These are phyloP conservation scores for Drosophila suboccidentalis DNA, from an alignment of 2,888 invertebrate species.

Conservation along the genomic window DNA sequence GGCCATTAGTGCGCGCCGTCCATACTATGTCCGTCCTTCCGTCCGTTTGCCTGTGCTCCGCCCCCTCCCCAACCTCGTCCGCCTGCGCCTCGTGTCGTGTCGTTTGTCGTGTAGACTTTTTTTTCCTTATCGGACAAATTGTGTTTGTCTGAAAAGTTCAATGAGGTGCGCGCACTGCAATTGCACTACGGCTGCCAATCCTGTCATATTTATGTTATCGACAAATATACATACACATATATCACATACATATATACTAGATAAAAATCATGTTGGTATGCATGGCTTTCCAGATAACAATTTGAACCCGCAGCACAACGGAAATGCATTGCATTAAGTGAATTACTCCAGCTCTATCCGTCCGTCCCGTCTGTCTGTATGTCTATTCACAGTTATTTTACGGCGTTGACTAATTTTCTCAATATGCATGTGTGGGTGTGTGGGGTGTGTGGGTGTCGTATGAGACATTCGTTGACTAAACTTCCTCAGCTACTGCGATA, in stretches of 20 bases:
- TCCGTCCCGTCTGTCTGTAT: neutral
- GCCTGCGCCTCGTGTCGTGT: slow-evolving; percentile 32
- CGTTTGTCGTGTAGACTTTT: slow-evolving; percentile 51
- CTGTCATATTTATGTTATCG: slow-evolving; percentile 76
- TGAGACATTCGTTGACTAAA: slow-evolving; percentile 34
- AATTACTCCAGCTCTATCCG: slow-evolving; percentile 50
- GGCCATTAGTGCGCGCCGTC: slow-evolving; percentile 75
- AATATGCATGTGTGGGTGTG: slow-evolving; percentile 18
- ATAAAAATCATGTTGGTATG: slow-evolving; percentile 58
- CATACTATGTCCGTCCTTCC: slow-evolving; percentile 15
- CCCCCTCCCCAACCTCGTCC: slow-evolving; percentile 16
- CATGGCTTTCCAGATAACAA: slow-evolving; percentile 34
- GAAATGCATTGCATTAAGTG: slow-evolving; percentile 75
- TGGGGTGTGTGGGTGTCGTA: slow-evolving; percentile 17
- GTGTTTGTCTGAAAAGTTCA: slow-evolving; percentile 79
- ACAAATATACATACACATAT: slow-evolving; percentile 39
- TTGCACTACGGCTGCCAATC: slow-evolving; percentile 61
- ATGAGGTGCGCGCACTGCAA: slow-evolving; percentile 77
- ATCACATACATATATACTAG: slow-evolving; percentile 6
- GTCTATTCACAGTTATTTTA: slow-evolving; percentile 6
- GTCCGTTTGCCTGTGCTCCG: neutral
- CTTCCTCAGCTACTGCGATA: slow-evolving; percentile 29
- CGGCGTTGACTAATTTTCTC: slow-evolving; percentile 67
- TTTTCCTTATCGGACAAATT: slow-evolving; percentile 76
- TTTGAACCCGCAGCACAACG: slow-evolving; percentile 59